A percentile compares a stretch with the other conserved stretches of the same genome.
phyloP scores from a whole-genome alignment of 92 coral and sea anemone genomes.

The Actinernus sp. region DNA sequence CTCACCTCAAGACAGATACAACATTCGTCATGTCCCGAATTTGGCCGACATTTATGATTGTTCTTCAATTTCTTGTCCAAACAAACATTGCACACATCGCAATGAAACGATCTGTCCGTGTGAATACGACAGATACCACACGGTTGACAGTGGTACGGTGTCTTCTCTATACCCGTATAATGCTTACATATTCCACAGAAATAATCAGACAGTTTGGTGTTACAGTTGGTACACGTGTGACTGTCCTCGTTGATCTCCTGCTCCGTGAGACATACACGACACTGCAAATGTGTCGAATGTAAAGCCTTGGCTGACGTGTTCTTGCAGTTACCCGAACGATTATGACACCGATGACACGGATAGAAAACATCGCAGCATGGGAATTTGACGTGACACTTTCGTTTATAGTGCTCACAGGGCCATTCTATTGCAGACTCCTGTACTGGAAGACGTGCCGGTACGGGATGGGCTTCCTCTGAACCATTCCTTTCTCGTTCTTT shows the following conservation, averaged over 20 bases:
- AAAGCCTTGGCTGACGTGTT: slow-evolving; percentile 59
- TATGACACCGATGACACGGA: slow-evolving; percentile 95
- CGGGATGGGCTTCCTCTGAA: no score
- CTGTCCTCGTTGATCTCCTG: slow-evolving; percentile 78
- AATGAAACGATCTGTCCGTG: slow-evolving; percentile 83
- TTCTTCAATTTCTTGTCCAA: slow-evolving; percentile 66
- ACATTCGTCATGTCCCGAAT: slow-evolving; percentile 93
- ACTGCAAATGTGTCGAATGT: slow-evolving; percentile 66
- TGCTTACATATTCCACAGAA: slow-evolving; percentile 88
- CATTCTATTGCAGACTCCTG: slow-evolving; percentile 45
- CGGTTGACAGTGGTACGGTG: slow-evolving; percentile 83
- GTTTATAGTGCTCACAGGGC: slow-evolving; percentile 84
- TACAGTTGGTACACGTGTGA: slow-evolving; percentile 62
- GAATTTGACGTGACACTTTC: slow-evolving; percentile 73
- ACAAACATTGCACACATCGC: slow-evolving; percentile 91
- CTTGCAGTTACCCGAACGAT: slow-evolving; percentile 64
- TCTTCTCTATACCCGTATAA: slow-evolving; percentile 73
- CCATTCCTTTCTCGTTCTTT: no score
- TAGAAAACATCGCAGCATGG: slow-evolving; percentile 75
- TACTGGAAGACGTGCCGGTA: no score
- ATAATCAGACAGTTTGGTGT: slow-evolving; percentile 67
- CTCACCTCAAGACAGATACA: slow-evolving; percentile 92
- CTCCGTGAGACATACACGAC: slow-evolving; percentile 60
- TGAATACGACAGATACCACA: slow-evolving; percentile 92
- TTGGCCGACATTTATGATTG: slow-evolving; percentile 86